Evolutionary conservation across 2,113 vertebrate genomes (phyloP).

Genomic region (Enhydra lutris): DNA sequence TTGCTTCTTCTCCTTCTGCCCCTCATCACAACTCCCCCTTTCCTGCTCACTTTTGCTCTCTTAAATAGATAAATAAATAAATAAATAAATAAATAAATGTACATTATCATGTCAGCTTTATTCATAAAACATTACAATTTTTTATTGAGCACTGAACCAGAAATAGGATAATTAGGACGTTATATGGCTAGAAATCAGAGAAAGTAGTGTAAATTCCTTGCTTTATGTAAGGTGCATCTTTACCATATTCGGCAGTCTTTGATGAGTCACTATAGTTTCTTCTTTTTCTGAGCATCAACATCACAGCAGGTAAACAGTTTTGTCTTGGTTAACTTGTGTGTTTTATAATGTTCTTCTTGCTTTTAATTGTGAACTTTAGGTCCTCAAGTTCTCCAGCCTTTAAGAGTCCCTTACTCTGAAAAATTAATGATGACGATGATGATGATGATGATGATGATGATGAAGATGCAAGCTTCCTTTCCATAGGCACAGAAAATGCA

Average conservation of each 20-base stretch:
- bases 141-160: not conserved
- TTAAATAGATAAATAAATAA: not conserved
- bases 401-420: not conserved
- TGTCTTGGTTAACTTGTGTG: not conserved
- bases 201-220: not conserved
- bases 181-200: not conserved
- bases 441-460: no score
- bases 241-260: not conserved
- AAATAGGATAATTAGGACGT: not conserved
- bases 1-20: not conserved
- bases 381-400: not conserved
- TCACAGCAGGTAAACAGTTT: not conserved
- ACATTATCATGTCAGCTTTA: not conserved
- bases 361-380: not conserved
- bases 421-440: not conserved
- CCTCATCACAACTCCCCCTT: not conserved
- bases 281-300: not conserved
- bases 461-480: not conserved
- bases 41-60: not conserved
- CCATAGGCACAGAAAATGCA: not conserved
- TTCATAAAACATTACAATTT: not conserved
- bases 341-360: not conserved
- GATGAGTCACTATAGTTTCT: not conserved
- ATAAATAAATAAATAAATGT: not conserved
- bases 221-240: not conserved